Evolutionary conservation across 2,888 invertebrate genomes (phyloP), one percentile per base, ranked within the genome.

Genomic region (Ceraclea dissimilis): DNA sequence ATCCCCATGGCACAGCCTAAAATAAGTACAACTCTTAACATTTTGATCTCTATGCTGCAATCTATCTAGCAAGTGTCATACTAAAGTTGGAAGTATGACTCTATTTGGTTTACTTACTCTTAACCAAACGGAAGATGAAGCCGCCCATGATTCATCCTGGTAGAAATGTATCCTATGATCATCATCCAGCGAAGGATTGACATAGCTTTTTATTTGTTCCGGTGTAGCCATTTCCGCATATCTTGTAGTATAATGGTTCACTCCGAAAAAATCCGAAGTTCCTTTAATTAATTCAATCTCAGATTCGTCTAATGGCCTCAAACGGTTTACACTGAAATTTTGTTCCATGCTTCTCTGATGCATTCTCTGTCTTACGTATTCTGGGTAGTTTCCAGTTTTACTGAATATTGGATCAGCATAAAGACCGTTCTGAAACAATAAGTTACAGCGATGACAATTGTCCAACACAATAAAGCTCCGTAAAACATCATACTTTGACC

Each of bases 181-280:
- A 17, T 50, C 50, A 5, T 17, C 34, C 2, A 33, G 17, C 2
- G 51, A 51, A 5, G 46, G 46, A 17, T 19, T 20, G 4, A 2
- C 6, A 19, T 8, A 20, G 2, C 18, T 10, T 19, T 18, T 8
- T 4, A 39, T 39, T 39, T 39, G 8, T 46, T 46, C 46, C 4
- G 18, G 13, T 18, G 34, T n/a, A 5, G 17, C 31, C 31, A 39
- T 44, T 51, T 33, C 19, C 1, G 19, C 71, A 51, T 79, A 63
- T 57, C 66, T 67, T 6, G 79, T 71, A 0, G 81, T 78, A 67
- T 89, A 89, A 60, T 83, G 79, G 64, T 88, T 88, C 2, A 88
- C 67, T 6, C 85, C 87, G 59, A 88, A 79, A 68, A 83, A 86
- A 66, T 90, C 90, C 0, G 80, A 76, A 1, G 67, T 64, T 20